Base-by-base conservation (phyloP, 2,888 invertebrate species). In the Eledone cirrhosa region DNA sequence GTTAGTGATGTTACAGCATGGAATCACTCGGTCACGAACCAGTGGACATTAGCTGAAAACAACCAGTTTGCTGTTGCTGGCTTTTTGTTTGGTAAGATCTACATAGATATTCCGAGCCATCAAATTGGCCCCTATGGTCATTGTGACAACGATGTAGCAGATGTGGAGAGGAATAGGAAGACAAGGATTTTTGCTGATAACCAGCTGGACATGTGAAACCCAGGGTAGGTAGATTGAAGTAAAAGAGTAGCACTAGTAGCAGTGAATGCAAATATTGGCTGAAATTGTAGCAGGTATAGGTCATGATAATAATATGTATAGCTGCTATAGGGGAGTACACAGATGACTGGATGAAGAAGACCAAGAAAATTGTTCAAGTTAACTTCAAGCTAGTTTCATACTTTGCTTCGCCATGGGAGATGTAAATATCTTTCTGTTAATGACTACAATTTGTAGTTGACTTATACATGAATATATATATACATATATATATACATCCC, bases 141-240 rank as follows among this genome's bases (percentile, higher is more conserved):
- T 24, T 31, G 33, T 22, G 31, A 72, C 72, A 31, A 31, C 24
- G 72, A 33, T 11, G 69, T 69, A 69, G 31, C 69, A 69, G 31
- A 69, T 29, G 31, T 41, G 72, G 29, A 72, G 67, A 67, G 41
- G 72, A 72, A 22, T 33, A 72, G 72, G 72, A 41, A 41, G 72
- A 72, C 31, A 41, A 72, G 22, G 67, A 29, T 29, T 27, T 31
- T 31, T 41, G 41, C 69, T 33, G 27, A 19, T 31, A 69, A 31
- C 69, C 69, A 69, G 69, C 72, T n/a, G 33, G 33, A 72, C 72
- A 41, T 16, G n/a, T n/a, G 33, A 41, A 72, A 13, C 22, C 72
- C 72, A 72, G 72, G 31, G 67, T 67, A n/a, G 29, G 24, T 65
- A 67, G 67, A 72, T 41, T 72, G 41, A 72, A 41, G 72, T 41